Evolutionary conservation across 1,140 invertebrate species (phyloP), one percentile per base, ranked within the genome.

Genomic region (Apis florea): DNA sequence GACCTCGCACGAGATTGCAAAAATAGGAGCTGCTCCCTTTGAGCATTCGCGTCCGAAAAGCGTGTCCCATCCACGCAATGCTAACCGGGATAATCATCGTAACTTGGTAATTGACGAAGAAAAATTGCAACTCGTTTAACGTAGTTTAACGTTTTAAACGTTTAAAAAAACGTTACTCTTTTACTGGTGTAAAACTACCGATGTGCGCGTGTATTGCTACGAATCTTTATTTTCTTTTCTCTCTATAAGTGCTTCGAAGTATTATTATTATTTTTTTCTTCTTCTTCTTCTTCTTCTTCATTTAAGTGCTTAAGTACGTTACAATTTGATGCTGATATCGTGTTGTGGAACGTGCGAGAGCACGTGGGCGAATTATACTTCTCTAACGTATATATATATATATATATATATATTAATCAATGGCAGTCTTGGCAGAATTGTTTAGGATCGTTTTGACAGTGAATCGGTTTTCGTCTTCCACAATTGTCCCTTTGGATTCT

Each of bases 401-500:
- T n/a, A n/a, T n/a, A n/a, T n/a, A n/a, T n/a, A 40, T 40, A 40
- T 40, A 40, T 51, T 71, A 70, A 54, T 53, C 71, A 72, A 21
- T 49, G 80, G 80, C 80, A 82, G 80, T 82, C 73, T 82, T 82
- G 63, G 74, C 63, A 17, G 53, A 64, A 61, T 63, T 82, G 12
- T 86, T 83, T 80, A 83, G 76, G 67, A 86, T 86, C 72, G 49
- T 51, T 59, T 40, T 82, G 86, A 78, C 85, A 84, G 85, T 86
- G 85, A 85, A 71, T 82, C 74, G 82, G 63, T 76, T 78, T n/a
- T 15, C 77, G 77, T 75, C 26, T 64, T 40, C 19, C 19, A n/a
- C 19, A n/a, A 5, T 58, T 24, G 13, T 56, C 17, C 21, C 17
- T 26, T 19, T 31, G 4, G 49, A 19, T 49, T 64, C 26, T 26